Percentiles rank a stretch among this genome's conserved stretches.
phyloP scores from a whole-genome alignment of 2,113 vertebrate species.

The Sorex fumeus region DNA sequence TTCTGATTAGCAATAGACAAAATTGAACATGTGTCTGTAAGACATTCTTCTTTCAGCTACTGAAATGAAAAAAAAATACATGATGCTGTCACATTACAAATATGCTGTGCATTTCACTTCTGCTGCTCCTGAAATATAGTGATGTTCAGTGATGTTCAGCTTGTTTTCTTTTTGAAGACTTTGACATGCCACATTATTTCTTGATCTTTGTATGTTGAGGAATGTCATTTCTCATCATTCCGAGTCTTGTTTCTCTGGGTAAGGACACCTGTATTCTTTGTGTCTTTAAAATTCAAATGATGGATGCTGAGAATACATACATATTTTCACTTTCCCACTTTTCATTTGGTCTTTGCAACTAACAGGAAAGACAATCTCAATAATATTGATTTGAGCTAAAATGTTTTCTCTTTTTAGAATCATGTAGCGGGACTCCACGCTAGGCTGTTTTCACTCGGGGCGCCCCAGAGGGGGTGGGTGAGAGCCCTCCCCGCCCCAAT shows the following conservation, averaged over 20 bases:
- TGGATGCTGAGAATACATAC: neutral
- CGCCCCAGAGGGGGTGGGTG: too few relatives aligned
- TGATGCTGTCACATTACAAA: neutral
- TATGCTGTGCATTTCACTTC: neutral
- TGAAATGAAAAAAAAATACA: neutral
- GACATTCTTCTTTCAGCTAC: neutral
- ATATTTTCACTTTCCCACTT: neutral
- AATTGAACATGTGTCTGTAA: constrained; percentile 2
- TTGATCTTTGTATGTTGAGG: neutral
- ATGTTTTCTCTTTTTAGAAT: constrained; percentile 25
- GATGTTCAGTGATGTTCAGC: neutral
- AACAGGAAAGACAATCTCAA: neutral
- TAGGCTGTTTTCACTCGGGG: too few relatives aligned
- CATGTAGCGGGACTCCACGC: too few relatives aligned
- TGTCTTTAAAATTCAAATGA: constrained; percentile 26
- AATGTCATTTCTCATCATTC: constrained; percentile 18
- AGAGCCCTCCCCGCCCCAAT: too few relatives aligned
- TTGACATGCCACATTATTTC: neutral
- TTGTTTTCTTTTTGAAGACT: neutral
- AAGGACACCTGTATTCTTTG: constrained; percentile 11
- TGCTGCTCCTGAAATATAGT: neutral
- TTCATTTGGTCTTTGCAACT: constrained; percentile 14
- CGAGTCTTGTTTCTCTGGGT: constrained; percentile 13
- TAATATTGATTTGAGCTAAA: neutral
- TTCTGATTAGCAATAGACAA: neutral